A percentile compares a stretch with the other conserved stretches of the same genome.
These are phyloP conservation scores for Oscheius sp. DNA, from an alignment of 2,888 invertebrate genomes.

Conservation along the genomic window DNA sequence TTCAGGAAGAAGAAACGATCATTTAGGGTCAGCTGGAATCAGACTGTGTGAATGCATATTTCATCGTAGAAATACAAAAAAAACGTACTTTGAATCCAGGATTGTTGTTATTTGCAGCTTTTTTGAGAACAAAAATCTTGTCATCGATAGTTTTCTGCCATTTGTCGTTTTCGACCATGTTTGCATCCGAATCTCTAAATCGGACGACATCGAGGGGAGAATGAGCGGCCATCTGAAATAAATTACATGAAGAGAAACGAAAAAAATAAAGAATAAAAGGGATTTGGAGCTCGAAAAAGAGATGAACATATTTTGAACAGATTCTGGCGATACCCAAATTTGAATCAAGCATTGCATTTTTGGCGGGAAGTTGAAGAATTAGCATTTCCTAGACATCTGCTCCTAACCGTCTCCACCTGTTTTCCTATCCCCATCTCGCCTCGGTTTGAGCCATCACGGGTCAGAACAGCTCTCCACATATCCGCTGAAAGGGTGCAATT, in stretches of 20 bases:
- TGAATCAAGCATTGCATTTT: no score
- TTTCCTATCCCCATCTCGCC: no score
- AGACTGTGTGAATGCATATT: neutral
- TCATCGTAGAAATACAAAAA: neutral
- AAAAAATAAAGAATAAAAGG: neutral
- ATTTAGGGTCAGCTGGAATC: conserved; percentile 8
- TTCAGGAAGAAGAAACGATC: conserved; percentile 21
- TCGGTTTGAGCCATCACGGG: no score
- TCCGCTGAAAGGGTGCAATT: neutral
- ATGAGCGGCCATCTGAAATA: neutral
- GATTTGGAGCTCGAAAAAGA: no score
- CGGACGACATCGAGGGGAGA: conserved; percentile 5
- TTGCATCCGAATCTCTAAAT: neutral
- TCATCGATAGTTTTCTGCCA: neutral
- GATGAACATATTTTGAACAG: no score
- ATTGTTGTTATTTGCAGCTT: conserved; percentile 1
- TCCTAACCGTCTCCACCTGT: no score
- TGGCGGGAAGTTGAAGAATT: no score
- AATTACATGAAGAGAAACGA: neutral
- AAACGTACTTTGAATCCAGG: conserved; percentile 6
- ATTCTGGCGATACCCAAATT: no score
- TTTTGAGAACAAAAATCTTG: conserved; percentile 10
- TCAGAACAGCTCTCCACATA: no score
- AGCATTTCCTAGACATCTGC: no score
- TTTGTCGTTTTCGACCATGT: neutral